phyloP scores from a whole-genome alignment of 2,113 vertebrate species.

The Shinisaurus crocodilurus region DNA sequence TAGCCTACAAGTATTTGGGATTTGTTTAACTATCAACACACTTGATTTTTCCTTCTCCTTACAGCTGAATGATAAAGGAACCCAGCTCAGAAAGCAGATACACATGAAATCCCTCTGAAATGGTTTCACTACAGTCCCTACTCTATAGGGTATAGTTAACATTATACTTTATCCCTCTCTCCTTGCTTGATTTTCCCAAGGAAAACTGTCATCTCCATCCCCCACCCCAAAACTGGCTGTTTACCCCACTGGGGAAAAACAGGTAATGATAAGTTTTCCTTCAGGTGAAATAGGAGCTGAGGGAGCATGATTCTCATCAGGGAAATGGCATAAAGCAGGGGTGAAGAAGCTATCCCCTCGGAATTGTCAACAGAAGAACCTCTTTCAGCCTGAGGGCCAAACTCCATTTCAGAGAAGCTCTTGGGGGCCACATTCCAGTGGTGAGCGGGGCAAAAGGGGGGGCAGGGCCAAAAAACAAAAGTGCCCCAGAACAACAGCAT shows the following conservation, averaged over 20 bases:
- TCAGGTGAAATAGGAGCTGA: neutral
- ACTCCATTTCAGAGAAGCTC: too few relatives aligned
- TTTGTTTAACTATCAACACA: neutral
- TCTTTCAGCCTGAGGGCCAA: neutral
- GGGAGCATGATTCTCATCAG: neutral
- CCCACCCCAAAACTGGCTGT: neutral
- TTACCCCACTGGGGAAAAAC: neutral
- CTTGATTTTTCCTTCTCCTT: neutral
- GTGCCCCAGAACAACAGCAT: too few relatives aligned
- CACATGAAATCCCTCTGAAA: neutral
- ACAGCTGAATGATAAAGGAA: neutral
- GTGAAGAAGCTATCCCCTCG: too few relatives aligned
- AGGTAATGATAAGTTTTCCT: neutral
- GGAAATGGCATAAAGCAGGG: neutral
- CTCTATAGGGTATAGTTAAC: neutral
- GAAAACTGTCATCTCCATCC: neutral
- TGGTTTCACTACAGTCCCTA: neutral
- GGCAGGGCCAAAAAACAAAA: neutral
- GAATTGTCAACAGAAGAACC: too few relatives aligned
- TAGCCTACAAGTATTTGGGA: neutral
- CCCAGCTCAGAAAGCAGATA: neutral
- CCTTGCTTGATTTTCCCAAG: neutral
- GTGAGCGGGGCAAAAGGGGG: too few relatives aligned
- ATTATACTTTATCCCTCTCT: neutral
- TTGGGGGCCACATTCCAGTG: too few relatives aligned